Percentiles rank a stretch among this genome's conserved stretches.
Evolutionary conservation across 2,797 vertebrate genomes (phyloP).

Genomic region (Platalea minor): DNA sequence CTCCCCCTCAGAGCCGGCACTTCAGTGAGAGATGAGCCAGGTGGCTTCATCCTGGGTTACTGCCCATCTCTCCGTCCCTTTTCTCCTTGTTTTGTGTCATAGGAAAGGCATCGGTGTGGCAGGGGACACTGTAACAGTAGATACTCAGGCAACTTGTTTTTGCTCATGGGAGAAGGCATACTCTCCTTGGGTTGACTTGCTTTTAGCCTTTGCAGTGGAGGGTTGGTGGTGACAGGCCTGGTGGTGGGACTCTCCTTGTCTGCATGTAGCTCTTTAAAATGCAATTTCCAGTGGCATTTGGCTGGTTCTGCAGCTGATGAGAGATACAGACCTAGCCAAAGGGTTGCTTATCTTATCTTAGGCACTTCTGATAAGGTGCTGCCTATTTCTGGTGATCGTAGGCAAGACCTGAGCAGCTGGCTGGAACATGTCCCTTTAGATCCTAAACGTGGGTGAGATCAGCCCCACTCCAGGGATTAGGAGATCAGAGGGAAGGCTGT

Average conservation of each 20-base stretch:
- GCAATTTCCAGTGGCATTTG: not conserved
- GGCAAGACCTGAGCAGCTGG: not conserved
- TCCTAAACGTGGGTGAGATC: slow-evolving; percentile 4
- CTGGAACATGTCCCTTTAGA: not conserved
- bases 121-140: not conserved
- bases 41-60: not conserved
- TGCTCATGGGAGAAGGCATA: not conserved
- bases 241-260: not conserved
- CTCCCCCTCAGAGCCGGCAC: not conserved
- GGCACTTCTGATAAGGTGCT: not conserved
- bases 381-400: not conserved
- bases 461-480: not conserved
- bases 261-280: not conserved
- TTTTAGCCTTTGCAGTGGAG: not conserved
- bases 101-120: not conserved
- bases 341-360: not conserved
- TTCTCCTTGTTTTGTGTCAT: not conserved
- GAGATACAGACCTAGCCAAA: not conserved
- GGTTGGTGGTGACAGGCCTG: not conserved
- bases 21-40: not conserved
- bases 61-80: not conserved
- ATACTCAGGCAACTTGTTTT: not conserved
- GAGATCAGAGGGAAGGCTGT: slow-evolving; percentile 6
- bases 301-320: not conserved
- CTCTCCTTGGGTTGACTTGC: not conserved